A percentile compares a stretch with the other conserved stretches of the same genome.
Conservation (phyloP, 2,888 invertebrate species). For the Zygothrica quintamaculata region DNA sequence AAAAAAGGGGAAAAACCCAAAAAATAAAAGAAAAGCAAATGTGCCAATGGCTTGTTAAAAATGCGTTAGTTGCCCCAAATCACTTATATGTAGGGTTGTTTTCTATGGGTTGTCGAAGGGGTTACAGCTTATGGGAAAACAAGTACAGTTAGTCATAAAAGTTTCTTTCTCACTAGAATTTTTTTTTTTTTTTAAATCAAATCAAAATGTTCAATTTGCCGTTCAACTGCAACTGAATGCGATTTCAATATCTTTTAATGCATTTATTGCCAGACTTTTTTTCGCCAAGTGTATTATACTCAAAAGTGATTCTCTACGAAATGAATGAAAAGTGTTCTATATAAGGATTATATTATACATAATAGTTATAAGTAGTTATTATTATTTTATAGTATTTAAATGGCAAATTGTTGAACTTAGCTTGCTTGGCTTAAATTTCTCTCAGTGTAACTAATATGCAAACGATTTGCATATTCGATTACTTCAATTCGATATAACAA, state of each 20-base stretch:
- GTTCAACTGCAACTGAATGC: too few relatives aligned
- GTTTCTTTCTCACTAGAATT: background rate
- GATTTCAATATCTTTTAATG: too few relatives aligned
- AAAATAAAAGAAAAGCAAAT: constrained; percentile 26
- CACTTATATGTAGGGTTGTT: constrained; percentile 3
- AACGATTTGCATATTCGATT: constrained; percentile 57
- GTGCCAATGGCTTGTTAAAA: constrained; percentile 49
- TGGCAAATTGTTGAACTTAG: background rate
- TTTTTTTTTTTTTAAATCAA: background rate
- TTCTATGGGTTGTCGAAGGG: background rate
- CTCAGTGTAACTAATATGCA: constrained; percentile 36
- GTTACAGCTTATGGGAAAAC: background rate
- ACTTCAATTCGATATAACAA: constrained; percentile 47
- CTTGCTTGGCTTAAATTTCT: constrained; percentile 12
- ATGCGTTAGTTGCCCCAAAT: constrained; percentile 45
- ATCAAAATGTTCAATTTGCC: too few relatives aligned
- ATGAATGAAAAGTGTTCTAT: too few relatives aligned
- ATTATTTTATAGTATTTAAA: too few relatives aligned
- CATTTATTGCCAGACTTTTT: too few relatives aligned
- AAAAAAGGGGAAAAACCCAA: constrained; percentile 10
- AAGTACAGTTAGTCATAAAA: background rate
- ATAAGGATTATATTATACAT: too few relatives aligned
- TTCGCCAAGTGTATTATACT: too few relatives aligned
- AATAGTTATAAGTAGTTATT: too few relatives aligned
- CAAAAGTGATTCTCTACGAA: too few relatives aligned